Base-by-base conservation (phyloP, 1,140 invertebrate species). In the Zaprionus taronus region DNA sequence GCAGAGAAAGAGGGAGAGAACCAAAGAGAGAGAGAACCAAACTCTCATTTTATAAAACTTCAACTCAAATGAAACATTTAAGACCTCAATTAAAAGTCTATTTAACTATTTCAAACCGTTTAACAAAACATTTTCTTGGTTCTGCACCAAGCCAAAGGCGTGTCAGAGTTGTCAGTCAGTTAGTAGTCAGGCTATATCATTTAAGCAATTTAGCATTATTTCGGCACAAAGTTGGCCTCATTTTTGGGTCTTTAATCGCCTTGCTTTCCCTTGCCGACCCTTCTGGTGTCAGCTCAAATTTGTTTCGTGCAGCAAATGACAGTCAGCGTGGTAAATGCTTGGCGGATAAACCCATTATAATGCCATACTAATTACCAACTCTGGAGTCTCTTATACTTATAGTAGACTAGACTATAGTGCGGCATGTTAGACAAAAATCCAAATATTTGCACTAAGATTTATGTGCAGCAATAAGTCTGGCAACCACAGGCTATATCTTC, bases 261-360 rank as follows among this genome's bases (percentile, higher is more conserved):
- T 20, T 38, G 41, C 17, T 17, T 14, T 22, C n/a, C 24, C 34
- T 17, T 22, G 12, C 41, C 5, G 1, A 11, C 26, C 24, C 12
- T 6, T 20, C 9, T 38, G 60, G 41, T 71, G 72, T 75, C 60
- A 38, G 60, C 38, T 75, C 60, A 60, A 41, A 64, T 75, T 71
- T 75, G 60, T 64, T 65, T 76, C 73, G 73, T 76, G 73, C 73
- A 53, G 73, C 68, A 76, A 76, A 65, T 72, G 61, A 72, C 61
- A 53, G 65, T 12, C 72, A 34, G 51, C 58, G 6, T 60, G 41
- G 53, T 44, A 71, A 70, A 74, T 63, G 38, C 58, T 41, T 60
- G 2, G 28, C 9, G 61, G 68, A 72, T 76, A 72, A 72, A 36
- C 55, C 55, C 60, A 64, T 71, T 55, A 63, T 71, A 71, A 64